Conservation (phyloP, 2,797 vertebrate species). For the Brachyrhaphis roseni region DNA sequence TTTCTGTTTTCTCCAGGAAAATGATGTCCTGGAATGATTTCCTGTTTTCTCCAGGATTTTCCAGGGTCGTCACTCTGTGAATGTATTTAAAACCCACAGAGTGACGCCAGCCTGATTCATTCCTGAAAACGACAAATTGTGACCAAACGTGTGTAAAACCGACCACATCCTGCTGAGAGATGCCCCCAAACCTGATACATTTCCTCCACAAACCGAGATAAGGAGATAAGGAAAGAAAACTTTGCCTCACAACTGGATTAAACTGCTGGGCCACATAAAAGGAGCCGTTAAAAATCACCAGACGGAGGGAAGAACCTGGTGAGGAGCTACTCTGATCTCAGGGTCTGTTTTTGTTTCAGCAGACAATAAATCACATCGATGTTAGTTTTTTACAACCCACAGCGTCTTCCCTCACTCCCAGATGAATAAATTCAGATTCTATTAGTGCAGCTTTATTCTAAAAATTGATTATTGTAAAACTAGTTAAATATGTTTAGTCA, state of each 20-base stretch:
- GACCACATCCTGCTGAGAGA: neutral
- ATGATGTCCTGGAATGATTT: no score
- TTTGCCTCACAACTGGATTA: neutral
- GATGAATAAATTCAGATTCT: neutral
- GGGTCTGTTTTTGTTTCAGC: neutral
- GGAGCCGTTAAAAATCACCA: neutral
- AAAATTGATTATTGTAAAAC: no score
- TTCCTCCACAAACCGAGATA: neutral
- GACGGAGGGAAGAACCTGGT: neutral
- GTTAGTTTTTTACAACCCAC: neutral
- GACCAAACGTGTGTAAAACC: neutral
- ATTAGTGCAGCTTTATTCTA: no score
- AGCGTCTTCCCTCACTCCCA: neutral
- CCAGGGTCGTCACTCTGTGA: neutral
- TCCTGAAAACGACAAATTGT: neutral
- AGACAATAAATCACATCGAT: neutral
- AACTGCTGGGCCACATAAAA: neutral
- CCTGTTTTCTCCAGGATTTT: constrained; percentile 10
- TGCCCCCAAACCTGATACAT: neutral
- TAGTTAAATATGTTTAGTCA: no score
- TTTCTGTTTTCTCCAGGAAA: constrained; percentile 6
- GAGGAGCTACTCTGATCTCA: neutral
- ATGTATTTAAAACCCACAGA: constrained; percentile 8
- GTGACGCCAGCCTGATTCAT: constrained; percentile 23
- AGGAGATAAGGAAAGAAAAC: neutral